A percentile compares a stretch with the other conserved stretches of the same genome.
Evolutionary conservation across 2,797 vertebrate genomes (phyloP).

Genomic region (Pipistrellus pygmaeus): DNA sequence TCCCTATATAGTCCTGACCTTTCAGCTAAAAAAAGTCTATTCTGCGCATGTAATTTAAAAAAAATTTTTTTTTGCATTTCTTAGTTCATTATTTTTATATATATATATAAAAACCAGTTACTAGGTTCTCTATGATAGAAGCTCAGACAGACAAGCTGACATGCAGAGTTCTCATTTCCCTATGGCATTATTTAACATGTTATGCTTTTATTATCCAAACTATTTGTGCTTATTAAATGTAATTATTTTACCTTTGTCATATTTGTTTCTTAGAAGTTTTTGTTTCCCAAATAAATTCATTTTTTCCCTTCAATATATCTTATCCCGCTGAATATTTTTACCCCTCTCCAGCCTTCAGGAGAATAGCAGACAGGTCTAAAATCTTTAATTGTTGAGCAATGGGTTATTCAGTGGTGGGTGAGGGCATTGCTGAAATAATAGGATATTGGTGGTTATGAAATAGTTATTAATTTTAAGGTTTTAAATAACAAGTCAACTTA

Average conservation of each 20-base stretch:
- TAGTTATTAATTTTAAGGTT: not conserved
- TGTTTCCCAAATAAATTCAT: not conserved
- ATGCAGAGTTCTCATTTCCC: not conserved
- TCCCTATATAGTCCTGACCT: not conserved
- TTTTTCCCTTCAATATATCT: no score
- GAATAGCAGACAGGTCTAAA: not conserved
- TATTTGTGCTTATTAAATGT: not conserved
- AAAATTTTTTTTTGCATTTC: not conserved
- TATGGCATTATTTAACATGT: not conserved
- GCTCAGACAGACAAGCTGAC: no score
- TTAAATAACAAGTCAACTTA: not conserved
- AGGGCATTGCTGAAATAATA: not conserved
- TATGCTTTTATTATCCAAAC: not conserved
- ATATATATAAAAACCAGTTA: not conserved
- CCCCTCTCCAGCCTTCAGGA: not conserved
- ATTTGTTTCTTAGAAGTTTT: not conserved
- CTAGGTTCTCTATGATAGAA: not conserved
- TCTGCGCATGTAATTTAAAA: not conserved
- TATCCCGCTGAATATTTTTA: not conserved
- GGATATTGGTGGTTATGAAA: not conserved
- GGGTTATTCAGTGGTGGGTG: not conserved
- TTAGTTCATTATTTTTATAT: not conserved
- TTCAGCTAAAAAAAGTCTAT: not conserved
- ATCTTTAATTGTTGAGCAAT: not conserved
- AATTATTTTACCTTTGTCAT: not conserved